Evolutionary conservation across 2,888 invertebrate species (phyloP), one percentile per base, ranked within the genome.

Genomic region (Iselma pallidipennis): DNA sequence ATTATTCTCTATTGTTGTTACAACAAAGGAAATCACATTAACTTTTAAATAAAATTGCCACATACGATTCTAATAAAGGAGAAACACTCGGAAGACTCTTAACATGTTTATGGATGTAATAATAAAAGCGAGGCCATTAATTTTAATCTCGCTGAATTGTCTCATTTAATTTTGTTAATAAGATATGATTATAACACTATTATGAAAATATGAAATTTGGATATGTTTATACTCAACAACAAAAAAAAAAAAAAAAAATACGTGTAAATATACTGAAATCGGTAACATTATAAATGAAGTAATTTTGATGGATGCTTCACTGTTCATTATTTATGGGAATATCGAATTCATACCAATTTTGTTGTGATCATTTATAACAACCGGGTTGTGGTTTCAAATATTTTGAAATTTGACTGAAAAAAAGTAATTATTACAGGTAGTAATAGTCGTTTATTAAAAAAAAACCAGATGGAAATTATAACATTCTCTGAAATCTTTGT

Each of bases 111-210:
- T 45, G 49, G 53, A 48, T 60, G 49, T 58, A 55, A 55, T 54
- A 49, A 57, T 54, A 66, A 60, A 63, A 68, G 61, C 64, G 64
- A 59, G 66, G 59, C 65, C 59, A 58, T 63, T 59, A 61, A 67
- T 33, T 55, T 56, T 65, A 57, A 62, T 67, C 65, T 65, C 57
- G 57, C 57, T 49, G 55, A 55, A 55, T 66, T 55, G 61, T 68
- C 67, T 45, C 63, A 68, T 67, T 65, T 61, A 55, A 59, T 52
- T 48, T 26, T 58, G 62, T 54, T 62, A 58, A 61, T 67, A 65
- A 55, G 60, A 54, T 31, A 51, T 51, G 28, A 51, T 31, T 25
- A 31, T 26, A 51, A 21, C 6, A 21, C 21, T 25, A 50, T 16
- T 16, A 50, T 50, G 5, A 29, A 5, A 5, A 6, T 9, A 51